These are phyloP conservation scores for Apamea epomidion DNA, from an alignment of 2,888 invertebrate genomes.

Conservation along the genomic window DNA sequence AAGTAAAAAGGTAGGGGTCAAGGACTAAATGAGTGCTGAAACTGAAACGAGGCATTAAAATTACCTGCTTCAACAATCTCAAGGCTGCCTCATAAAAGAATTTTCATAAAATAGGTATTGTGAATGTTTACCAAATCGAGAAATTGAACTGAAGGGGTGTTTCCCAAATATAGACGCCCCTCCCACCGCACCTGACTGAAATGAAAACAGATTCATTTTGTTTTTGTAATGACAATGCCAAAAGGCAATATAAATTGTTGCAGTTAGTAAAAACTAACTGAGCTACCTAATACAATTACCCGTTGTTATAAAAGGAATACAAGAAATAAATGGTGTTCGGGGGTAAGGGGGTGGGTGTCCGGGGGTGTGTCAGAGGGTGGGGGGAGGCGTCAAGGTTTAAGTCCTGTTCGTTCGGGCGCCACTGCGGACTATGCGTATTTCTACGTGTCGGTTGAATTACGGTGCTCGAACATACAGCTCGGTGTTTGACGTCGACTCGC, in stretches of 20 bases:
- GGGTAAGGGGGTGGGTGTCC: conserved; percentile 35
- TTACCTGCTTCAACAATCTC: conserved; percentile 41
- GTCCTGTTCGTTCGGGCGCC: conserved; percentile 78
- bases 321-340: conserved; percentile 78
- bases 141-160: conserved; percentile 44
- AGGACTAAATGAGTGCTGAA: conserved; percentile 41
- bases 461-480: conserved; percentile 39
- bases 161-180: conserved; percentile 52
- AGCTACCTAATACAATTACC: conserved; percentile 69
- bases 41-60: conserved; percentile 45
- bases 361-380: conserved; percentile 57
- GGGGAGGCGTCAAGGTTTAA: conserved; percentile 76
- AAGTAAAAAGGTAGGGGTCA: conserved; percentile 25
- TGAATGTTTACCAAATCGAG: conserved; percentile 53
- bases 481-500: conserved; percentile 40
- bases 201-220: conserved; percentile 33
- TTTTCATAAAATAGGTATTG: conserved; percentile 47
- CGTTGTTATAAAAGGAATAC: conserved; percentile 74
- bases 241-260: conserved; percentile 55
- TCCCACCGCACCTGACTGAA: conserved; percentile 27
- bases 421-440: conserved; percentile 87
- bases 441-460: conserved; percentile 75
- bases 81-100: conserved; percentile 50
- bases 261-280: conserved; percentile 67
- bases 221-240: conserved; percentile 45